These are phyloP conservation scores for Lepidochrysops patricia DNA, from an alignment of 2,888 invertebrate genomes.

Conservation along the genomic window DNA sequence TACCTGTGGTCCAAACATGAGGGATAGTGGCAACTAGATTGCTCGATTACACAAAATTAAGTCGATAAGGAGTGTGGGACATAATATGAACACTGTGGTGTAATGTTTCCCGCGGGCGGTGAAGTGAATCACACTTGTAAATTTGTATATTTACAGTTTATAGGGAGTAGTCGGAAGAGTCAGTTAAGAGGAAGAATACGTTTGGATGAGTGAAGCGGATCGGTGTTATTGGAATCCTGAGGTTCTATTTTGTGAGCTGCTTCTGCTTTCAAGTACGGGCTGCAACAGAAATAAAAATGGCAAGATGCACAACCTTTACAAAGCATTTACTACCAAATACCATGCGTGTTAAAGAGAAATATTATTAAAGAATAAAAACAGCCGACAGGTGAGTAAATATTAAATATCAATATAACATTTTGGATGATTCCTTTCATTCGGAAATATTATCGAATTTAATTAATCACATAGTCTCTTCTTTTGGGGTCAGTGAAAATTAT, in stretches of 20 bases:
- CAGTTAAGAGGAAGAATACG: conserved; percentile 11
- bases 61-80: conserved; percentile 12
- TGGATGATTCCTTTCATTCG: neutral
- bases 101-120: conserved; percentile 8
- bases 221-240: conserved; percentile 47
- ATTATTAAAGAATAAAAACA: conserved; percentile 16
- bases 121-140: neutral
- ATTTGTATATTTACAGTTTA: conserved; percentile 2
- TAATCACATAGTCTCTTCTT: neutral
- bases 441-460: neutral
- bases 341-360: conserved; percentile 24
- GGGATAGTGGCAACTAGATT: conserved; percentile 35
- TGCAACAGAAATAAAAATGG: conserved; percentile 69
- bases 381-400: conserved; percentile 7
- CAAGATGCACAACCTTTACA: conserved; percentile 61
- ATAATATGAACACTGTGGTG: neutral
- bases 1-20: conserved; percentile 57
- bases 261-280: conserved; percentile 55
- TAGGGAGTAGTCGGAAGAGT: conserved; percentile 14
- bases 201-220: conserved; percentile 10
- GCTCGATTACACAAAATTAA: conserved; percentile 19
- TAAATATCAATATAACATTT: neutral
- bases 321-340: conserved; percentile 37
- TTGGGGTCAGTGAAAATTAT: neutral
- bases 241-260: conserved; percentile 51